Evolutionary conservation across 1,140 invertebrate species (phyloP).

Genomic region (Spodoptera frugiperda): DNA sequence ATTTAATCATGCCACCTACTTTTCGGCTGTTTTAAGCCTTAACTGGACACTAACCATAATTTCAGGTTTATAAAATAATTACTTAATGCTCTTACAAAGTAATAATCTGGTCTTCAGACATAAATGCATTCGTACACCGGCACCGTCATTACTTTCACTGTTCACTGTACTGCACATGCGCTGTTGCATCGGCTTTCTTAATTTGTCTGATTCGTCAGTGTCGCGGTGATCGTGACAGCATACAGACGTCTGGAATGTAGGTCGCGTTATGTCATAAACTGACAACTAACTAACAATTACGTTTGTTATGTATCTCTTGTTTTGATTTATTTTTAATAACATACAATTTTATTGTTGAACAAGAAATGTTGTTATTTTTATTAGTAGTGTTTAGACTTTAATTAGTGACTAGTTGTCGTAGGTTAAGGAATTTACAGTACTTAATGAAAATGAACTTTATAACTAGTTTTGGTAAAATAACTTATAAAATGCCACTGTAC

Average conservation of each 20-base stretch:
- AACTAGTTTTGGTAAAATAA: no score
- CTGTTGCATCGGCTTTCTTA: conserved; percentile 36
- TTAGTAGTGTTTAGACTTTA: no score
- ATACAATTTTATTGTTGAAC: no score
- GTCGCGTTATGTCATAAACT: conserved; percentile 34
- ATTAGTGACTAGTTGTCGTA: no score
- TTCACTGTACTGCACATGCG: conserved; percentile 22
- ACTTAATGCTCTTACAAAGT: not conserved
- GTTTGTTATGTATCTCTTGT: not conserved
- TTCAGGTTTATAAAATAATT: not conserved
- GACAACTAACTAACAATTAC: conserved; percentile 10
- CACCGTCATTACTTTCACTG: conserved; percentile 38
- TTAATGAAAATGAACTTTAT: no score
- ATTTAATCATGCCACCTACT: no score
- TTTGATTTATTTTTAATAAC: not conserved
- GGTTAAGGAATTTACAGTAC: no score
- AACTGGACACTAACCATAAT: no score
- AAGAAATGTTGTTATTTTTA: no score
- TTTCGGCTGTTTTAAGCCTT: no score
- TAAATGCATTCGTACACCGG: not conserved
- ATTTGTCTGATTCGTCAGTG: conserved; percentile 1
- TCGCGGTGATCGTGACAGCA: conserved; percentile 6
- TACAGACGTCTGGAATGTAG: conserved; percentile 31
- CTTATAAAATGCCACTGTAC: no score
- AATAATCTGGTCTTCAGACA: conserved; percentile 11